phyloP scores from a whole-genome alignment of 2,113 vertebrate species.

The Cochlearius cochlearius region DNA sequence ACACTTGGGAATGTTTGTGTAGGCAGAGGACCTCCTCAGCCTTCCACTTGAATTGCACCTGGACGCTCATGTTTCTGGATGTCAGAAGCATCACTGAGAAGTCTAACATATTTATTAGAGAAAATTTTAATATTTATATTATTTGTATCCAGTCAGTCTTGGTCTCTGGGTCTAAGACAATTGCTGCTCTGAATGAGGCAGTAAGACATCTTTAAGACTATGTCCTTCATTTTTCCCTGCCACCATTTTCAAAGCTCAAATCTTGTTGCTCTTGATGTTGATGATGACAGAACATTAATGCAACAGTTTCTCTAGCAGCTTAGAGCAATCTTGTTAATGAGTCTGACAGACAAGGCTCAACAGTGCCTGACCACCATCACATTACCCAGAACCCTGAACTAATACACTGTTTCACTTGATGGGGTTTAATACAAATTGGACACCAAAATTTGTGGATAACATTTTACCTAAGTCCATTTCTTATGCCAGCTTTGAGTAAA shows the following conservation, averaged over 20 bases:
- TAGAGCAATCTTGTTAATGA: background rate
- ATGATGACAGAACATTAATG: background rate
- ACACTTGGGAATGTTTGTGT: rapidly evolving
- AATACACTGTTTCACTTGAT: background rate
- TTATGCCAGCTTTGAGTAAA: background rate
- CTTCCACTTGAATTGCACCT: background rate
- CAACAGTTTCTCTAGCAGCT: background rate
- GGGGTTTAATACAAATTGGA: background rate
- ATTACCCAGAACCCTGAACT: background rate
- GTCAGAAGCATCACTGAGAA: background rate
- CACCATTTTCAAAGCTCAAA: background rate
- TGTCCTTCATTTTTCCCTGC: background rate
- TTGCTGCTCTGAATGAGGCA: background rate
- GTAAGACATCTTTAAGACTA: background rate
- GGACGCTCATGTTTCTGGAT: background rate
- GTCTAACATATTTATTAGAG: background rate
- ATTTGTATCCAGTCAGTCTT: background rate
- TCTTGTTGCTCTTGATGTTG: background rate
- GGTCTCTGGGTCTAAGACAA: background rate
- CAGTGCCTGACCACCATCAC: background rate
- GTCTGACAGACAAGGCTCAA: background rate
- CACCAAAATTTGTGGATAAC: background rate
- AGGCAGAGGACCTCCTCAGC: background rate
- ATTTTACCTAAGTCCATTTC: background rate
- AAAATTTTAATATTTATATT: background rate